phyloP scores from a whole-genome alignment of 2,113 vertebrate genomes.

The Trichomycterus rosablanca region DNA sequence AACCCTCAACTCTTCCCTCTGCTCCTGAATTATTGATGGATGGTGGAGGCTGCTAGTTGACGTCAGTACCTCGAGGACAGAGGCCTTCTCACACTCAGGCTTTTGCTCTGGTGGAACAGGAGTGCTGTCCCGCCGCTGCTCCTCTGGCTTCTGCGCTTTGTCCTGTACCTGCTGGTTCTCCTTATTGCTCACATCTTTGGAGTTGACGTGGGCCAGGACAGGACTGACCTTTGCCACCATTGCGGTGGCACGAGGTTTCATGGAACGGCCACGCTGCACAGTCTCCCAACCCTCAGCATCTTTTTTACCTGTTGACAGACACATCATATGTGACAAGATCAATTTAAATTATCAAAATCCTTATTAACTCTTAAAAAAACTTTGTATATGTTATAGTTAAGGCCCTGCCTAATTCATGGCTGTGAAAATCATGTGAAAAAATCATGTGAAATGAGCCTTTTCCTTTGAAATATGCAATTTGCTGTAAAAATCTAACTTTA shows the following conservation, averaged over 20 bases:
- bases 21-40: conserved; percentile 63
- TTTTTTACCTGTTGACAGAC: conserved; percentile 69
- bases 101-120: conserved; percentile 40
- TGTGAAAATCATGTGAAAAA: too few species aligned
- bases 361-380: too few species aligned
- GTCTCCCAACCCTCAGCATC: conserved; percentile 97
- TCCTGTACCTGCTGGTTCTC: conserved; percentile 59
- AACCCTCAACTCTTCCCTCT: conserved; percentile 35
- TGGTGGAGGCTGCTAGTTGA: conserved; percentile 35
- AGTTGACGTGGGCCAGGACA: conserved; percentile 53
- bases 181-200: conserved; percentile 77
- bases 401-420: too few species aligned
- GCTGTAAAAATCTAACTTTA: too few species aligned
- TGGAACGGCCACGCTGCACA: conserved; percentile 87
- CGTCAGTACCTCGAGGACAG: conserved; percentile 64
- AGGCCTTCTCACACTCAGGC: conserved; percentile 47
- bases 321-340: background rate
- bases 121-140: conserved; percentile 41
- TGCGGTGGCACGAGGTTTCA: conserved; percentile 80
- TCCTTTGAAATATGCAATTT: too few species aligned
- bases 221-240: conserved; percentile 70
- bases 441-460: too few species aligned
- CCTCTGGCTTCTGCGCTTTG: conserved; percentile 37
- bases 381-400: too few species aligned
- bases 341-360: too few species aligned